A percentile compares a stretch with the other conserved stretches of the same genome.
Conservation (phyloP, 2,113 vertebrate genomes). For the Aegotheles bennettii region DNA sequence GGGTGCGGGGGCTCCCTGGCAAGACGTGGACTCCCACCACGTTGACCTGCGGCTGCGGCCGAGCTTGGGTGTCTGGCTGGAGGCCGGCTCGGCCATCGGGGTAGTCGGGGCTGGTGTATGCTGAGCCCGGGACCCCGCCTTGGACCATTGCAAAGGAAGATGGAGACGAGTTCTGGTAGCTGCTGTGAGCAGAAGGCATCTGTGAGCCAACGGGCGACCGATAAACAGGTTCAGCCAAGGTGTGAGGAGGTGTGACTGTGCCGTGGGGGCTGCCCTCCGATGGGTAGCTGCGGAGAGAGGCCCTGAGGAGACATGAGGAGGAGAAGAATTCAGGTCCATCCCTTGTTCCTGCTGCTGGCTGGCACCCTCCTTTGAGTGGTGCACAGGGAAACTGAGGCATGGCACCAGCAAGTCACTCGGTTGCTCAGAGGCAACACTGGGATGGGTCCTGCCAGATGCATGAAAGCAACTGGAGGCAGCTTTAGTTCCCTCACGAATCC, state of each 20-base stretch:
- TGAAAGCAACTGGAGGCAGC: neutral
- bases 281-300: conserved; percentile 72
- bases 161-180: conserved; percentile 73
- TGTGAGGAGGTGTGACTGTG: conserved; percentile 74
- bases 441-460: neutral
- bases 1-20: conserved; percentile 78
- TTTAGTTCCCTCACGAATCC: neutral
- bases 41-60: conserved; percentile 59
- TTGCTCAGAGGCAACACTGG: neutral
- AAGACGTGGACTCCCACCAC: conserved; percentile 66
- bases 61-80: conserved; percentile 53
- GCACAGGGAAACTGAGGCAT: neutral
- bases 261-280: conserved; percentile 77
- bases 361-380: neutral
- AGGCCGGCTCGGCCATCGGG: neutral
- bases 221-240: conserved; percentile 77
- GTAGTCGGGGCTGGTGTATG: conserved; percentile 54
- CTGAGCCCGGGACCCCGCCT: conserved; percentile 29
- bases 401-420: fast-evolving
- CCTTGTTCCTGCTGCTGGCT: neutral
- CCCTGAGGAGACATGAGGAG: neutral
- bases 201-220: conserved; percentile 70
- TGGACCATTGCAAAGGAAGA: conserved; percentile 50
- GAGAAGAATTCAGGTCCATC: neutral
- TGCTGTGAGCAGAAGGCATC: conserved; percentile 70